These are phyloP conservation scores for Mandrillus leucophaeus DNA, from an alignment of 2,113 vertebrate genomes.

Conservation along the genomic window DNA sequence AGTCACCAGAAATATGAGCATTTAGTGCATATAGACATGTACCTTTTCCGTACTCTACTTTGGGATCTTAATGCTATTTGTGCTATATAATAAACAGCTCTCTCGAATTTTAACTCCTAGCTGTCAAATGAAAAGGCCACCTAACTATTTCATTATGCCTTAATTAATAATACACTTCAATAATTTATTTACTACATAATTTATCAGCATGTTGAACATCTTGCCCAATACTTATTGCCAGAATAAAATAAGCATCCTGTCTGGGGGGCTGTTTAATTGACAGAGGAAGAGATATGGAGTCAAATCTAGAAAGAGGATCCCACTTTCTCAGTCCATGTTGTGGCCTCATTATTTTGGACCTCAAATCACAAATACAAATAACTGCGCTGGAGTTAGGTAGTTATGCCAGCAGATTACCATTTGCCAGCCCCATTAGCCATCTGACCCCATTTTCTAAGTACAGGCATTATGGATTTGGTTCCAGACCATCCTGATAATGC, in stretches of 20 bases:
- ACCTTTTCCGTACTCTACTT: not conserved
- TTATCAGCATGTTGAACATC: slow-evolving; percentile 69
- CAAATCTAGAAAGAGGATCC: not conserved
- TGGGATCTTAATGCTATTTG: slow-evolving; percentile 24
- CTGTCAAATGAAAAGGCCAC: slow-evolving; percentile 79
- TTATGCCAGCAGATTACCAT: slow-evolving; percentile 51
- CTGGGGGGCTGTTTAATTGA: slow-evolving; percentile 20
- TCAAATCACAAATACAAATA: slow-evolving; percentile 66
- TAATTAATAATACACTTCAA: slow-evolving; percentile 82
- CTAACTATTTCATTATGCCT: slow-evolving; percentile 67
- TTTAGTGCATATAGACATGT: not conserved
- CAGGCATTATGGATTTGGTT: not conserved
- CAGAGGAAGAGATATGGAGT: not conserved
- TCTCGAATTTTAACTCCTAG: slow-evolving; percentile 65
- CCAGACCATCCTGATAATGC: not conserved
- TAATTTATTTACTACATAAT: slow-evolving; percentile 71
- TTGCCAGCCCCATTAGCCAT: slow-evolving; percentile 63
- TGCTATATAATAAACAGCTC: slow-evolving; percentile 64
- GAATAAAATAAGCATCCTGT: slow-evolving; percentile 55
- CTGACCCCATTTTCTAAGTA: slow-evolving; percentile 62
- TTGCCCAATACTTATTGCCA: slow-evolving; percentile 65
- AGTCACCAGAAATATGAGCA: not conserved
- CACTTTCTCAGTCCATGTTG: not conserved
- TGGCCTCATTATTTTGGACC: slow-evolving; percentile 44
- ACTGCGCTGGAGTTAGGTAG: slow-evolving; percentile 33